These are phyloP conservation scores for Globia sparganii DNA, from an alignment of 2,888 invertebrate genomes.

Conservation along the genomic window DNA sequence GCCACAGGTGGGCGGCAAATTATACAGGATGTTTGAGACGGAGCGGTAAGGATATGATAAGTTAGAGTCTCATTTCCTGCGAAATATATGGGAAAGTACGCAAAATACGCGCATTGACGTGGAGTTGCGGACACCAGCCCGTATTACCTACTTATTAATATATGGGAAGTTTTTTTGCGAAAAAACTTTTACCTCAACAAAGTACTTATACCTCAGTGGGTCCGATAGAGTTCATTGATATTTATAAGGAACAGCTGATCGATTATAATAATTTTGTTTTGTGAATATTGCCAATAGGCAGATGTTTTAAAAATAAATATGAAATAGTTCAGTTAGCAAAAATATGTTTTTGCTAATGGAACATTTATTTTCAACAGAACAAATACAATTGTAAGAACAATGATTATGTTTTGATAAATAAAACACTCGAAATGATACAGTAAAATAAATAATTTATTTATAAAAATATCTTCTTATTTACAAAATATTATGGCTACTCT, in stretches of 20 bases:
- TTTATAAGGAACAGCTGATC: neutral
- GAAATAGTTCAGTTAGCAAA: no score
- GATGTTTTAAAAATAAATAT: no score
- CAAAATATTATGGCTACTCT: conserved; percentile 58
- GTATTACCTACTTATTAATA: no score
- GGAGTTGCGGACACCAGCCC: no score
- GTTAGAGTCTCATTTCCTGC: neutral
- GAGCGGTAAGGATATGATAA: neutral
- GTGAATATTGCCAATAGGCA: no score
- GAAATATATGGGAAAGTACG: neutral
- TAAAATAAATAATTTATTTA: conserved; percentile 62
- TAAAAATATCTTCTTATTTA: conserved; percentile 60
- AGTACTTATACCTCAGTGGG: neutral
- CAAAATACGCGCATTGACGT: no score
- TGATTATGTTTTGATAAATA: conserved; percentile 37
- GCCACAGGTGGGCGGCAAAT: neutral
- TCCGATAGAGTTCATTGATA: neutral
- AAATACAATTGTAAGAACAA: conserved; percentile 52
- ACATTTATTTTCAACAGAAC: no score
- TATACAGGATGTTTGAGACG: neutral
- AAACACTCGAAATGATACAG: conserved; percentile 28
- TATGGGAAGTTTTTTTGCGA: neutral
- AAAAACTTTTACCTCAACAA: neutral
- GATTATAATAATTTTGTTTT: neutral
- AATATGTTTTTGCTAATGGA: no score